These are phyloP conservation scores for Psittacus erithacus DNA, from an alignment of 2,113 vertebrate species.

Conservation along the genomic window DNA sequence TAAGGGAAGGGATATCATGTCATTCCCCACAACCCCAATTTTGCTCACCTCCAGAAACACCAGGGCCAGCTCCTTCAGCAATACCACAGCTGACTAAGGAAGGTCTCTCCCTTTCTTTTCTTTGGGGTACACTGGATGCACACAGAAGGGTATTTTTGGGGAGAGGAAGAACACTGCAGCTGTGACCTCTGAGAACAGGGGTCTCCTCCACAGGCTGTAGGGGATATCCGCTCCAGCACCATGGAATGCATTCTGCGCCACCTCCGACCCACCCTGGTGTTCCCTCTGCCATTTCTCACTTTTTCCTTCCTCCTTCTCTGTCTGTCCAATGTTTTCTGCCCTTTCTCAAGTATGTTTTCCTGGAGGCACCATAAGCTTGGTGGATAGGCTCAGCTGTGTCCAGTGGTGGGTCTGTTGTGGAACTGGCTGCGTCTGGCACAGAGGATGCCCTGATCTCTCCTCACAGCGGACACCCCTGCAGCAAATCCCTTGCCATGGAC, in stretches of 20 bases:
- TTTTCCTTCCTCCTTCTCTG: neutral
- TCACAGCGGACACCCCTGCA: neutral
- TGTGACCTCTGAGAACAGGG: neutral
- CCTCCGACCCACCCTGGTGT: neutral
- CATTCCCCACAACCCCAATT: fast-evolving
- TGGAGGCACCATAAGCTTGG: neutral
- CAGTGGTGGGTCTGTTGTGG: neutral
- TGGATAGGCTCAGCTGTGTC: neutral
- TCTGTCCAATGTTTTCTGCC: neutral
- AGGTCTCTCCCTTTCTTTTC: neutral
- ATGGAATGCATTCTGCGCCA: neutral
- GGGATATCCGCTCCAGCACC: neutral
- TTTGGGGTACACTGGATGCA: fast-evolving
- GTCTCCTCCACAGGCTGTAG: neutral
- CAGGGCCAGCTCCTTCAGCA: neutral
- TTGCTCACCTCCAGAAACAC: neutral
- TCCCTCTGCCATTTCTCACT: neutral
- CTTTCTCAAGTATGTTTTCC: neutral
- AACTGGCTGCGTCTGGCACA: neutral
- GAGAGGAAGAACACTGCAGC: neutral
- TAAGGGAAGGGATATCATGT: neutral
- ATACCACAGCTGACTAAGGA: neutral
- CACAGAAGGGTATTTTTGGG: neutral
- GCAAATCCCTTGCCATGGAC: neutral
- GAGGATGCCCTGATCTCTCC: neutral